A percentile compares a stretch with the other conserved stretches of the same genome.
Conservation (phyloP, 2,888 invertebrate genomes). For the Cryptocheilus praepositus region DNA sequence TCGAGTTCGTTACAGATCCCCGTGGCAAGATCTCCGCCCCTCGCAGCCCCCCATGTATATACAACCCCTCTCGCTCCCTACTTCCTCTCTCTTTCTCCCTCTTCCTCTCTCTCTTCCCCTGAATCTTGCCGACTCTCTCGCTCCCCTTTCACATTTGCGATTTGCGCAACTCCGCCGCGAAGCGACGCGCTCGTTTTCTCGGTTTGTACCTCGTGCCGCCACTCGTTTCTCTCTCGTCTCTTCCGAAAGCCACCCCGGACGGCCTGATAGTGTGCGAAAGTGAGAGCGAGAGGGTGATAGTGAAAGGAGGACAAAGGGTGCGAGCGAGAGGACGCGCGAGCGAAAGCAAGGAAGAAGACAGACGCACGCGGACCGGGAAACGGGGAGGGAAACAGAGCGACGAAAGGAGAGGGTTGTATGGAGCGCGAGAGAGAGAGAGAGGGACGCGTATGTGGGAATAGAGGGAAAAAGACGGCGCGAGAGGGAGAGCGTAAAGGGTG, state of each 20-base stretch:
- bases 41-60: constrained; percentile 30
- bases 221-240: constrained; percentile 12
- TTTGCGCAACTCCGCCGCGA: constrained; percentile 54
- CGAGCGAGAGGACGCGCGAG: background rate
- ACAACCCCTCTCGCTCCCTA: constrained; percentile 19
- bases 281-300: constrained; percentile 1
- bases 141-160: constrained; percentile 43
- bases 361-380: background rate
- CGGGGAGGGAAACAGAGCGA: constrained; percentile 5
- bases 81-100: constrained; percentile 17
- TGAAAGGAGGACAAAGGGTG: constrained; percentile 7
- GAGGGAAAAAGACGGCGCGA: background rate
- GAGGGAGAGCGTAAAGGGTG: no score
- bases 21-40: constrained; percentile 67
- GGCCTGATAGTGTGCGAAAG: background rate
- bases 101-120: constrained; percentile 20
- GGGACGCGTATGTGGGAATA: background rate
- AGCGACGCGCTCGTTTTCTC: constrained; percentile 43
- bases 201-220: constrained; percentile 6
- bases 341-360: background rate
- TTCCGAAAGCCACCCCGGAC: no score
- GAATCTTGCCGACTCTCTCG: background rate
- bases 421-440: background rate
- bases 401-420: constrained; percentile 11
- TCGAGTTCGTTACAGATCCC: constrained; percentile 73